A percentile compares a stretch with the other conserved stretches of the same genome.
phyloP scores from a whole-genome alignment of 2,797 vertebrate species.

The Pangasius sanitwongsei region DNA sequence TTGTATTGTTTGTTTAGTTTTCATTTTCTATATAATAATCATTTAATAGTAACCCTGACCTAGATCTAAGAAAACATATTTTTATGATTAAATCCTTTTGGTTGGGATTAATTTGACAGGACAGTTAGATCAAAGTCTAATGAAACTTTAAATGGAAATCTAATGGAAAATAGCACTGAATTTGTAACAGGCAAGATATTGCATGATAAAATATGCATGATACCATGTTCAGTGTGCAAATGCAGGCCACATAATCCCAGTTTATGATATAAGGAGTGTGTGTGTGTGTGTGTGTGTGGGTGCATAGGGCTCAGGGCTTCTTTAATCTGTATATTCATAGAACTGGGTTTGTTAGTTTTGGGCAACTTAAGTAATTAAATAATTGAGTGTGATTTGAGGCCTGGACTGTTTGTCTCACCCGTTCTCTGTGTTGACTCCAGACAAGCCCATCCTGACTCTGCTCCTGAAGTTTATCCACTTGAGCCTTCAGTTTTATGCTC shows the following conservation, averaged over 20 bases:
- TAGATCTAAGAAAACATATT: neutral
- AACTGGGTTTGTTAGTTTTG: neutral
- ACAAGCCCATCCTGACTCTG: constrained; percentile 66
- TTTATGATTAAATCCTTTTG: neutral
- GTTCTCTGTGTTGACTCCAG: constrained; percentile 72
- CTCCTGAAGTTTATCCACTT: constrained; percentile 76
- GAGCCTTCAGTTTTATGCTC: constrained; percentile 76
- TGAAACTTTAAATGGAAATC: neutral
- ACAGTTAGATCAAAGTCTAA: neutral
- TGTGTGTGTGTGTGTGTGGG: neutral
- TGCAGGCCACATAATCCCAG: neutral
- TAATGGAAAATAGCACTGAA: neutral
- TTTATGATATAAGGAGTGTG: neutral
- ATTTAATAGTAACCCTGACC: neutral
- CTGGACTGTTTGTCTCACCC: constrained; percentile 59
- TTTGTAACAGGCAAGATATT: neutral
- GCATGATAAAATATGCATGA: neutral
- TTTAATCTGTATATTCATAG: neutral
- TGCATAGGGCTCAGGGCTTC: neutral
- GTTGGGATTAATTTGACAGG: neutral
- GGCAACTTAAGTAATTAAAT: neutral
- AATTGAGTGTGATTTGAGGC: no score
- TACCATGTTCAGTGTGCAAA: neutral
- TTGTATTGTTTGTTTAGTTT: neutral
- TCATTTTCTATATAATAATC: neutral